These are phyloP conservation scores for Donacobius atricapilla DNA, from an alignment of 2,113 vertebrate genomes.

Conservation along the genomic window DNA sequence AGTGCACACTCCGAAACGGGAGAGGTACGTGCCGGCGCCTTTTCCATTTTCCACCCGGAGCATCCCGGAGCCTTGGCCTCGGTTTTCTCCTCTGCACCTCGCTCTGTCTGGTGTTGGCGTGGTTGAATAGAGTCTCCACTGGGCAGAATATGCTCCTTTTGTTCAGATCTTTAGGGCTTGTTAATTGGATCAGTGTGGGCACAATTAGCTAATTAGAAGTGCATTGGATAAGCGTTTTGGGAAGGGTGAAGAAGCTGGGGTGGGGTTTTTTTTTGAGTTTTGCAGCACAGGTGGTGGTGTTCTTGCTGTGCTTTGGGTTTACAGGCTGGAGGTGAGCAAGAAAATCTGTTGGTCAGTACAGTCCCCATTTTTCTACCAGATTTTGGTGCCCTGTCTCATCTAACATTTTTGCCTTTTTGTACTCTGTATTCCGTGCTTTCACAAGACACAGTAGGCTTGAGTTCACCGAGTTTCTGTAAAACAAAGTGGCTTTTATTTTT, in stretches of 20 bases:
- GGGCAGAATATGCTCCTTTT: slow-evolving; percentile 4
- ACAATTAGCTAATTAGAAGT: slow-evolving; percentile 46
- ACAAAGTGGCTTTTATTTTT: neutral
- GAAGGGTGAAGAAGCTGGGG: neutral
- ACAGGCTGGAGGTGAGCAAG: neutral
- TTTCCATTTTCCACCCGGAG: neutral
- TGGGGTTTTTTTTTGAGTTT: neutral
- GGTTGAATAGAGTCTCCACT: neutral
- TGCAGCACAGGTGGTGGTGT: neutral
- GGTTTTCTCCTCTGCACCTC: neutral
- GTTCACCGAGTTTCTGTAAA: neutral
- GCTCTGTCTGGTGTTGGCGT: neutral
- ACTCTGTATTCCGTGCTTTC: neutral
- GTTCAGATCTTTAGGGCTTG: neutral
- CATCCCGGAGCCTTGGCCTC: neutral
- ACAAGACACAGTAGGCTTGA: neutral
- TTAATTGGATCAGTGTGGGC: slow-evolving; percentile 46
- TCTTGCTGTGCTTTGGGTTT: neutral
- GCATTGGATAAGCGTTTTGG: neutral
- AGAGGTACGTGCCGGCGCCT: slow-evolving; percentile 77
- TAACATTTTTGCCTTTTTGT: neutral
- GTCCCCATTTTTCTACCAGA: neutral
- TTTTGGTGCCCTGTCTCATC: neutral
- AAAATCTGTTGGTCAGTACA: neutral
- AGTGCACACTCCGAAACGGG: slow-evolving; percentile 91